Base-by-base conservation (phyloP, 2,888 invertebrate genomes). In the Alsophila aescularia region DNA sequence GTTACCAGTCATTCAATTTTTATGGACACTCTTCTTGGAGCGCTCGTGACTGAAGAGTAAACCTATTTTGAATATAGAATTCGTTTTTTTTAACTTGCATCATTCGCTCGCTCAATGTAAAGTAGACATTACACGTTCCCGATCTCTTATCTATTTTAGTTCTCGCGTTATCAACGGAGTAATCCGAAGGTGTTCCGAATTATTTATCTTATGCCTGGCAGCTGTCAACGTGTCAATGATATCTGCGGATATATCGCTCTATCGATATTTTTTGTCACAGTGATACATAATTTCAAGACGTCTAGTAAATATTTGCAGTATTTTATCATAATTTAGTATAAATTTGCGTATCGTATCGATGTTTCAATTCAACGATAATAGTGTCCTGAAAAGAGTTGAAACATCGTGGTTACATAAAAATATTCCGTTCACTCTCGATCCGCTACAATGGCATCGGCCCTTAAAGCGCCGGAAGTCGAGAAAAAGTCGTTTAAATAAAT, bases 181-280 rank as follows among this genome's bases (percentile, higher is more conserved):
- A 66, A 70, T 60, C 64, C 48, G 58, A 57, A 67, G 65, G 64
- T 69, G 68, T 60, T 66, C 72, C 61, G 70, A 76, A 77, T 73
- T 75, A 76, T 77, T 70, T 75, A 76, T 77, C 75, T 60, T 51
- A 51, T 72, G 60, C 73, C 62, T 77, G 77, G 60, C 83, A 86
- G 81, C 84, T 90, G 90, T 86, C 90, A 87, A 83, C 69, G 62
- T 83, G 82, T 87, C 86, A 75, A 69, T 64, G 75, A 77, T 85
- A 81, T 75, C 66, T 70, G 66, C 69, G 74, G 70, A 71, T 77
- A 79, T 86, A 86, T 87, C 84, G 66, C 59, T 72, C 68, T 70
- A 72, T 76, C 70, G 64, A 60, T 70, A 73, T 24, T 24, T n/a
- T 57, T 61, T 58, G 49, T 44, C 63, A 66, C 63, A 50, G 59